Evolutionary conservation across 2,113 vertebrate genomes (phyloP).

Genomic region (Burhinus bistriatus): DNA sequence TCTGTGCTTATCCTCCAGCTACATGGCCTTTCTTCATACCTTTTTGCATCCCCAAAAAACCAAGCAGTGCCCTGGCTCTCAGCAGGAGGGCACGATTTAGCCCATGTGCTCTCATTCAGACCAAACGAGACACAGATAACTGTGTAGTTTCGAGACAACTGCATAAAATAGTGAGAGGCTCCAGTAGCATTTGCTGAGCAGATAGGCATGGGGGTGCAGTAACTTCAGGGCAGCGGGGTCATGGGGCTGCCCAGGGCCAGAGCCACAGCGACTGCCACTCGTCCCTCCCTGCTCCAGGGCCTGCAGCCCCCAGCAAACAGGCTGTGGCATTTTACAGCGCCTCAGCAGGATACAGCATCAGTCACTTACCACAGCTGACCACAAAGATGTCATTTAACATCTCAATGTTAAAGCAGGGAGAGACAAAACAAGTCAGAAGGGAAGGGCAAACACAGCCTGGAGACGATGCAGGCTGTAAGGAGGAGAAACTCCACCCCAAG

Average conservation of each 20-base stretch:
- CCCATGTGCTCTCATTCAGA: fast-evolving
- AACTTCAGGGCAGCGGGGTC: background rate
- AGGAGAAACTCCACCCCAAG: background rate
- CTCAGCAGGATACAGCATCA: background rate
- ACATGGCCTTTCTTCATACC: fast-evolving
- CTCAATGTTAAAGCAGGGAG: background rate
- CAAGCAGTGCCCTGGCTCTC: background rate
- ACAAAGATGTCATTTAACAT: background rate
- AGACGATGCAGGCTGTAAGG: background rate
- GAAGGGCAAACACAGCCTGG: background rate
- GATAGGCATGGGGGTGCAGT: fast-evolving
- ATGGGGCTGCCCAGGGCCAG: background rate
- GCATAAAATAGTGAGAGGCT: background rate
- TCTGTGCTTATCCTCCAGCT: background rate
- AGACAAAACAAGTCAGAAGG: background rate
- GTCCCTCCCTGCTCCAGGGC: background rate
- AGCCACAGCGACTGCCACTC: background rate
- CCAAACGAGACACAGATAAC: background rate
- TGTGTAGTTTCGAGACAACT: background rate
- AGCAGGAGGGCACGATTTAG: background rate
- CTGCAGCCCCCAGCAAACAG: background rate
- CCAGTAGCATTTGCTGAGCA: background rate
- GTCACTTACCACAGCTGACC: background rate
- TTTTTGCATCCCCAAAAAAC: background rate
- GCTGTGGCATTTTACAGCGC: background rate